These are phyloP conservation scores for Pygmarrhopalites habei DNA, from an alignment of 1,140 invertebrate genomes.

Conservation along the genomic window DNA sequence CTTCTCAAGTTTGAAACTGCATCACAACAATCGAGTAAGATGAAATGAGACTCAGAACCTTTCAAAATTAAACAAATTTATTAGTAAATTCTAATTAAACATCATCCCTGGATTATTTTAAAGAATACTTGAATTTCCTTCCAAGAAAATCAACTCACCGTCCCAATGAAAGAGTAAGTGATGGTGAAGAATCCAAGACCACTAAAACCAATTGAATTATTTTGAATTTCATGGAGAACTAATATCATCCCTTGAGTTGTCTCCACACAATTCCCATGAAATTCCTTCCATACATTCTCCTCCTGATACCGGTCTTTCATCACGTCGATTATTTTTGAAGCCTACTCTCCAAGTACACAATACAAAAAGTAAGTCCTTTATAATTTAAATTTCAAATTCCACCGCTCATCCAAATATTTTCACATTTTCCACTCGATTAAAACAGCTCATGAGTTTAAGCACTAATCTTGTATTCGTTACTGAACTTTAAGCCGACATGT, in stretches of 20 bases:
- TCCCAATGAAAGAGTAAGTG: constrained; percentile 19
- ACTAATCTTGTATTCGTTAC: too few species aligned
- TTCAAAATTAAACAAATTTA: too few species aligned
- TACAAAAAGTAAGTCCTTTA: not conserved
- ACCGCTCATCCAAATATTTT: not conserved
- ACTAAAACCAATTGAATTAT: constrained; percentile 4
- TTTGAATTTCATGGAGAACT: not conserved
- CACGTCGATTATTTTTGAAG: not conserved
- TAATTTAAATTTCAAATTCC: not conserved
- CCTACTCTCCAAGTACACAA: not conserved
- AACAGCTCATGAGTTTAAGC: not conserved
- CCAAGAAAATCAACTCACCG: too few species aligned
- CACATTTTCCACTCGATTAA: not conserved
- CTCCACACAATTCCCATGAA: constrained; percentile 3
- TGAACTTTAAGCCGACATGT: too few species aligned
- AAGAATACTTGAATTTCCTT: too few species aligned
- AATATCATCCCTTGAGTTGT: constrained; percentile 9
- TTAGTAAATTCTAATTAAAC: too few species aligned
- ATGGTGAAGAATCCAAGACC: constrained; percentile 14
- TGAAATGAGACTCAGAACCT: too few species aligned
- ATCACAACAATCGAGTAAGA: too few species aligned
- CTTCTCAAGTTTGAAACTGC: too few species aligned
- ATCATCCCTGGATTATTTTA: too few species aligned
- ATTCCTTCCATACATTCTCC: not conserved
- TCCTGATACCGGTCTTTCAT: not conserved